phyloP scores from a whole-genome alignment of 2,888 invertebrate genomes.

The Autographa gamma region DNA sequence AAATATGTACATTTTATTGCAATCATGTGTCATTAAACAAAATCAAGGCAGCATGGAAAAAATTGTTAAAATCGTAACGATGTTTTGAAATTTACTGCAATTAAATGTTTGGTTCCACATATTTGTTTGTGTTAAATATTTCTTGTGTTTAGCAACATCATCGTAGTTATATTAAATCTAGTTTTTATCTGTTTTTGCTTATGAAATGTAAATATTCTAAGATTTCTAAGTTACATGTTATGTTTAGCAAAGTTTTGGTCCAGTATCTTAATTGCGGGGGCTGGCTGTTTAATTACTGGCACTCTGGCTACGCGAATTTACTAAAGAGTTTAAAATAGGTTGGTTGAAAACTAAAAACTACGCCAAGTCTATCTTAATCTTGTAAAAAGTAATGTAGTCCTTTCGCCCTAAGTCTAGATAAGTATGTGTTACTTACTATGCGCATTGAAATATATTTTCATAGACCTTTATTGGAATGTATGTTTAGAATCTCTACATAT shows the following conservation, averaged over 20 bases:
- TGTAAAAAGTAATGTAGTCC: constrained; percentile 21
- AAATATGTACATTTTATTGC: neutral
- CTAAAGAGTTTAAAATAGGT: too few species aligned
- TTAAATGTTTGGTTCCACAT: neutral
- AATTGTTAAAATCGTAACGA: constrained; percentile 12
- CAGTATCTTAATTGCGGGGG: neutral
- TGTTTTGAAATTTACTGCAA: constrained; percentile 8
- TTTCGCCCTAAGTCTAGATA: constrained; percentile 33
- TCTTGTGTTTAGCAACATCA: neutral
- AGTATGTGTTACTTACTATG: constrained; percentile 23
- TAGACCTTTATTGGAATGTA: constrained; percentile 46
- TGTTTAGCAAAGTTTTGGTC: neutral
- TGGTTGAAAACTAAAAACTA: neutral
- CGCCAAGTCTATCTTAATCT: constrained; percentile 7
- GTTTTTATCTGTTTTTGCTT: neutral
- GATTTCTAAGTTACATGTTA: neutral
- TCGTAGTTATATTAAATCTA: neutral
- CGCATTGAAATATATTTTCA: constrained; percentile 51
- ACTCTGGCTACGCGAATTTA: too few species aligned
- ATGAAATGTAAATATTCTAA: neutral
- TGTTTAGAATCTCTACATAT: constrained; percentile 53
- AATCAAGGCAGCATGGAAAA: constrained; percentile 27
- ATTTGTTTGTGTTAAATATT: neutral
- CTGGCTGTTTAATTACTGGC: too few species aligned
- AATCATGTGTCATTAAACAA: constrained; percentile 22